Conservation (phyloP, 2,888 invertebrate species). For the Dolomedes plantarius region DNA sequence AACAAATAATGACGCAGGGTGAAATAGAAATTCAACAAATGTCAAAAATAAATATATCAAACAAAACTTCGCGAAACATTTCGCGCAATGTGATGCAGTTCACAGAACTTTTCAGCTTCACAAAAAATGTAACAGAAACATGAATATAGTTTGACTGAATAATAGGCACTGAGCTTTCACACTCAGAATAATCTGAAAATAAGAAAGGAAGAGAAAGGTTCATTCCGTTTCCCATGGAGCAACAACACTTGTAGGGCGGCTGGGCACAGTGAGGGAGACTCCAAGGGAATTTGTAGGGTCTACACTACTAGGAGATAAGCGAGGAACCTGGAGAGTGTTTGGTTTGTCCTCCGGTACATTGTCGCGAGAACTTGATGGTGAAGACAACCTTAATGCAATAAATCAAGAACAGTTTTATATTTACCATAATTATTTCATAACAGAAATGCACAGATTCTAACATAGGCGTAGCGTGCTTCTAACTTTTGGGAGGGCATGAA, state of each 20-base stretch:
- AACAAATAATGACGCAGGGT: neutral
- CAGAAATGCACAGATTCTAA: neutral
- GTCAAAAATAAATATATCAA: neutral
- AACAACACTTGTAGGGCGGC: constrained; percentile 55
- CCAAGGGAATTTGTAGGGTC: constrained; percentile 40
- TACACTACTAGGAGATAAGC: constrained; percentile 50
- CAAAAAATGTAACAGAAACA: neutral
- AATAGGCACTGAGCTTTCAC: constrained; percentile 42
- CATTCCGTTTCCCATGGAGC: constrained; percentile 63
- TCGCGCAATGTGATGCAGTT: constrained; percentile 12
- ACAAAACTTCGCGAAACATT: constrained; percentile 18
- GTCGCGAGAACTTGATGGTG: constrained; percentile 72
- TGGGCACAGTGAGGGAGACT: constrained; percentile 63
- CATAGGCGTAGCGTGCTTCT: too few species aligned
- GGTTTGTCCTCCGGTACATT: constrained; percentile 67
- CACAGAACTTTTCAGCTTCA: neutral
- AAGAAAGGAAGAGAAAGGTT: neutral
- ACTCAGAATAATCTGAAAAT: constrained; percentile 26
- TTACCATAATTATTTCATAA: neutral
- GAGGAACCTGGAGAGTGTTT: constrained; percentile 70
- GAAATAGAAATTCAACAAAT: neutral
- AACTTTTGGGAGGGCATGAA: too few species aligned
- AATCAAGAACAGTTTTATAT: neutral
- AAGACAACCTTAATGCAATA: constrained; percentile 69
- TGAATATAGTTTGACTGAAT: neutral